Base-by-base conservation (phyloP, 2,797 vertebrate genomes). In the Propithecus deckenii region DNA sequence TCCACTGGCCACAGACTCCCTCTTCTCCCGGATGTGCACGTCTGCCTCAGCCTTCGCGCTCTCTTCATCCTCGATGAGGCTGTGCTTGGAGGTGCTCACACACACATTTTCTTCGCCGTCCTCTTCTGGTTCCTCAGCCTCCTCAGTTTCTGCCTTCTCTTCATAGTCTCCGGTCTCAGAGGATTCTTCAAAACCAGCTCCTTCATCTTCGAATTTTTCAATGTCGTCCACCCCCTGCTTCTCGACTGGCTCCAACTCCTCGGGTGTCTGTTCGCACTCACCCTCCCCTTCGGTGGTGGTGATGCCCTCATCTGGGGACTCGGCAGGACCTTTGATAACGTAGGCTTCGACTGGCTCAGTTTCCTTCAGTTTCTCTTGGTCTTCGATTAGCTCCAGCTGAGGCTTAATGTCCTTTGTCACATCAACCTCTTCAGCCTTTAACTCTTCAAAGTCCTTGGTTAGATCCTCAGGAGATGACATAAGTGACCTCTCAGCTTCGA, bases 401-500 rank as follows among this genome's bases (percentile, higher is more conserved):
- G 95, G 94, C 83, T 99, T 98, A 46, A 97, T 98, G 55, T 98
- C 99, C 85, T 99, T 98, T 30, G 98, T 98, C 32, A 99, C 99
- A 89, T 98, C 97, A 2, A 98, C 96, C 95, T 99, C 99, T 97
- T 99, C 99, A 75, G 99, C 99, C 98, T 98, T 99, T 63, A 99
- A 98, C 94, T 99, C 99, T 96, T 99, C 99, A 98, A 99, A 99
- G 97, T 99, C 99, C 97, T 99, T 99, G 67, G 99, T 99, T 95
- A 99, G 99, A 97, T 99, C 99, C 95, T 99, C 99, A 92, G 99
- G 99, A 95, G 99, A 99, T 59, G 99, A 99, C 99, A 99, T 99
- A 38, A 99, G 98, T 48, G 99, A 99, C 97, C 99, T 98, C 98
- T 99, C 99, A 0, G 75, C 98, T 92, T 99, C 99, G 41, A 99